Base-by-base conservation (phyloP, 2,888 invertebrate genomes). In the Lasioglossum marginatum region DNA sequence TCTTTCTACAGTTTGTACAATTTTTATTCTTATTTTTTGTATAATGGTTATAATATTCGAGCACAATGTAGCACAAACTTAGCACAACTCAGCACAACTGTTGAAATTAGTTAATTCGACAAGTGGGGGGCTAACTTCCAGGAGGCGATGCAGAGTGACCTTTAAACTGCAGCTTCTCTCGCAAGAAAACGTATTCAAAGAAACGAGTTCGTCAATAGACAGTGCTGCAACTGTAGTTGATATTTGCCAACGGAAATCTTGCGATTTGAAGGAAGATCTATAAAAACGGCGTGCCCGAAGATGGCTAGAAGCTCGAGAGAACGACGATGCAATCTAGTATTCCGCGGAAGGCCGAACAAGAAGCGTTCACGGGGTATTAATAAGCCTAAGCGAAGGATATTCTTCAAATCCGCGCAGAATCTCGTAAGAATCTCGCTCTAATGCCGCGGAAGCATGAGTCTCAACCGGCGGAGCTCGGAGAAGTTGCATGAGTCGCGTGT, bases 361-460 rank as follows among this genome's bases (percentile, higher is more conserved):
- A 63, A 63, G 27, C 63, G 63, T 63, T 63, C 63, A 31, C 63
- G 14, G 63, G 5, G 63, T 63, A 63, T 63, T 63, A 63, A 63
- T 63, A 63, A 63, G 27, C 27, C 31, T 31, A 16, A 31, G 63
- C 63, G 31, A 27, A 16, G 31, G 31, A 63, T 27, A 63, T 31
- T 63, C 31, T 63, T 63, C 63, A 5, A 31, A 63, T 63, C 31
- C 2, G 16, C 16, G 31, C 2, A 31, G 63, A 27, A 63, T 63
- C 63, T 63, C 63, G 63, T 19, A 63, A 63, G 16, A 31, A 31
- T 31, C 31, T 63, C 6, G 14, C 31, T 63, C 63, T 27, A 27
- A 31, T 31, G 31, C 31, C 6, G 63, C 16, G 57, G 57, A 57
- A 57, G n/a, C n/a, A n/a, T 10, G 57, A 57, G 27, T 60, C 60